phyloP scores from a whole-genome alignment of 2,113 vertebrate genomes.

The Callionymus lyra region DNA sequence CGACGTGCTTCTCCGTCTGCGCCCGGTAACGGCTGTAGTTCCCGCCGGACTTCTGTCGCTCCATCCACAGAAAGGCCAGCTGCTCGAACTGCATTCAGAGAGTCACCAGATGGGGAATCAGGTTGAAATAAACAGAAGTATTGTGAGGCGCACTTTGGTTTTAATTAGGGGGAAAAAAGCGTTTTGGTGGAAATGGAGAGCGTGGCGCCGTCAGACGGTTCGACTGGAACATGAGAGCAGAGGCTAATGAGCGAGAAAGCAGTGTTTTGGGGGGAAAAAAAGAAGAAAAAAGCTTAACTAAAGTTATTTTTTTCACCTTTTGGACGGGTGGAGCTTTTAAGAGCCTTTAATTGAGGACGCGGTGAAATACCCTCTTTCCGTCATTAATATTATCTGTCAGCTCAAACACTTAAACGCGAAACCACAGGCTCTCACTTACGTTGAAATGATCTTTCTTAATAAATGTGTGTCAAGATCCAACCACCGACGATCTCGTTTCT shows the following conservation, averaged over 20 bases:
- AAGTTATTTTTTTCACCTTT: no score
- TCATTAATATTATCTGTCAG: no score
- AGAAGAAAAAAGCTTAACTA: no score
- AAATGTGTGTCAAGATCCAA: no score
- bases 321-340: no score
- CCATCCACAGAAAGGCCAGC: constrained; percentile 78
- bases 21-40: constrained; percentile 77
- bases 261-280: no score
- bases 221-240: constrained; percentile 11
- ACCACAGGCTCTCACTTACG: no score
- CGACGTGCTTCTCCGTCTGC: constrained; percentile 75
- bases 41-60: constrained; percentile 74
- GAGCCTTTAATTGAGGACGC: no score
- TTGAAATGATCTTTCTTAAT: no score
- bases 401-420: no score
- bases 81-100: constrained; percentile 66
- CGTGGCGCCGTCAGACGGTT: not conserved
- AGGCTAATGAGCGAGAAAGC: constrained; percentile 1
- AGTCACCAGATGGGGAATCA: constrained; percentile 38
- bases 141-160: constrained; percentile 13
- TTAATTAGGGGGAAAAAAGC: constrained; percentile 38
- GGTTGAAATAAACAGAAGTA: constrained; percentile 28
- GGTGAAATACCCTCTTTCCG: no score
- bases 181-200: constrained; percentile 20
- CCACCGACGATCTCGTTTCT: no score